phyloP scores from a whole-genome alignment of 1,140 invertebrate genomes.

The Listronotus bonariensis region DNA sequence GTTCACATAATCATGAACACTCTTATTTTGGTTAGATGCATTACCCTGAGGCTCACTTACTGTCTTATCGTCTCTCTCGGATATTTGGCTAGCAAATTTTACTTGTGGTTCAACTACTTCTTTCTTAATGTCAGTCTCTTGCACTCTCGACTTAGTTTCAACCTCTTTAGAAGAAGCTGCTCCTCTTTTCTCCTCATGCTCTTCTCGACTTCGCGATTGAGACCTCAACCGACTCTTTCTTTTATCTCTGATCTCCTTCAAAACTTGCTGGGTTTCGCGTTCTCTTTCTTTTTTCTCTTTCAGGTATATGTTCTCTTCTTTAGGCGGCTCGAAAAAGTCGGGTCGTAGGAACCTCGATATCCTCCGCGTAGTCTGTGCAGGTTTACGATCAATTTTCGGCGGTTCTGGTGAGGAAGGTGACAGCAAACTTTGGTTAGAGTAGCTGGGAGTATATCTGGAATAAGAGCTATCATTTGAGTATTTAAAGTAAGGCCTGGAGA shows the following conservation, averaged over 20 bases:
- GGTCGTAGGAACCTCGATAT: constrained; percentile 75
- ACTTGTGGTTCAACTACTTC: neutral
- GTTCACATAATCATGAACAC: constrained; percentile 43
- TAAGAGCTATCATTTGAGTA: constrained; percentile 34
- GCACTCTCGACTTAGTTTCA: neutral
- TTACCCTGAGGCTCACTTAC: neutral
- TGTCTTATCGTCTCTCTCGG: neutral
- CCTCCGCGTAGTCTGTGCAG: constrained; percentile 50
- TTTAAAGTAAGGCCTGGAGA: constrained; percentile 42
- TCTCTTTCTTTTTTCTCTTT: constrained; percentile 72
- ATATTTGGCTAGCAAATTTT: neutral
- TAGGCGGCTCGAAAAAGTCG: constrained; percentile 73
- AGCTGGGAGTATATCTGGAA: constrained; percentile 32
- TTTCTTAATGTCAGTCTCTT: neutral
- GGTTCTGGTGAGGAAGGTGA: constrained; percentile 23
- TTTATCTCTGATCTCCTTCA: constrained; percentile 68
- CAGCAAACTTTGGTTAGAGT: constrained; percentile 25
- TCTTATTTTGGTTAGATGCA: constrained; percentile 4
- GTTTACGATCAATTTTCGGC: constrained; percentile 47
- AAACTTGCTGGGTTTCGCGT: constrained; percentile 65
- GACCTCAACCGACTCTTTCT: constrained; percentile 55
- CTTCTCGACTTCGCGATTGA: constrained; percentile 32
- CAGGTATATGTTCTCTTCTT: constrained; percentile 70
- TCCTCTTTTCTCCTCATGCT: constrained; percentile 14
- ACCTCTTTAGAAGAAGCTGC: neutral